phyloP scores from a whole-genome alignment of 2,888 invertebrate species.

The Clepsis dumicolana region DNA sequence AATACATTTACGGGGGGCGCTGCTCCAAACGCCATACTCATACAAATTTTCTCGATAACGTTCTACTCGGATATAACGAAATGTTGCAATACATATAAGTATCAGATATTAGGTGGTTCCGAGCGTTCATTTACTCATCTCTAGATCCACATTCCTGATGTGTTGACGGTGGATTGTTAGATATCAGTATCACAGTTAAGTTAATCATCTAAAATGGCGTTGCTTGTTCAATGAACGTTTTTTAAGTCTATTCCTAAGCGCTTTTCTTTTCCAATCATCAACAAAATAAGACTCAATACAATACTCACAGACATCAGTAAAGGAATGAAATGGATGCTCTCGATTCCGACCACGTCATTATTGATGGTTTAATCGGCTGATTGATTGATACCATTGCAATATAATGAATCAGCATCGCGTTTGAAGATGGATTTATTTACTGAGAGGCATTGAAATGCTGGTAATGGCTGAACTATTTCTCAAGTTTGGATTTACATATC shows the following conservation, averaged over 20 bases:
- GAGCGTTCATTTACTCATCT: no score
- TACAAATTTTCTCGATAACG: no score
- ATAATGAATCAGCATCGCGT: slow-evolving; percentile 38
- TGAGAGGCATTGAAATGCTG: slow-evolving; percentile 14
- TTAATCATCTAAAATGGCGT: no score
- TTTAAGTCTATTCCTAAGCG: neutral
- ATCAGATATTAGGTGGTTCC: no score
- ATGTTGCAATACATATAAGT: no score
- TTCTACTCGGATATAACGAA: no score
- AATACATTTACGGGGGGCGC: no score
- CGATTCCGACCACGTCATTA: slow-evolving; percentile 37
- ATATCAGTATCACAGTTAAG: no score
- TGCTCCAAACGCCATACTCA: no score
- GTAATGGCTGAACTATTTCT: slow-evolving; percentile 10
- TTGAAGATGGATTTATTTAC: slow-evolving; percentile 35
- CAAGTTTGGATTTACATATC: neutral
- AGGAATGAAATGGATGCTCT: slow-evolving; percentile 31
- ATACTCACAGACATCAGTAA: slow-evolving; percentile 13
- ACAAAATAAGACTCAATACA: neutral
- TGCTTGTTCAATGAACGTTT: neutral
- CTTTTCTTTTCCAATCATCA: neutral
- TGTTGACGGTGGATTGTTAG: no score
- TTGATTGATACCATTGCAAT: slow-evolving; percentile 39
- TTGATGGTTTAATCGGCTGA: slow-evolving; percentile 40
- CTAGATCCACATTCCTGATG: no score